Evolutionary conservation across 2,797 vertebrate genomes (phyloP).

Genomic region (Prionace glauca): DNA sequence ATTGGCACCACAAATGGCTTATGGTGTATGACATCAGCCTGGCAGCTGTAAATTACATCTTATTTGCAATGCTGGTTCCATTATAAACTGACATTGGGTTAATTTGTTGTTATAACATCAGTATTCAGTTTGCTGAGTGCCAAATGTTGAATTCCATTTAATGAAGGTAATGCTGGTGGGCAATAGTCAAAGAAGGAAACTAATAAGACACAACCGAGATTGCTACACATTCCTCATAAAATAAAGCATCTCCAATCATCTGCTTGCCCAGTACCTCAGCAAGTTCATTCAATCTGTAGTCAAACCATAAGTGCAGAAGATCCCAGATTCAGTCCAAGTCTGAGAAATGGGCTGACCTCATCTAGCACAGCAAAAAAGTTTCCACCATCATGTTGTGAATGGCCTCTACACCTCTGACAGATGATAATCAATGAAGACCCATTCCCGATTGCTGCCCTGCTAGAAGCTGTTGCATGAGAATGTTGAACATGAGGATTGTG

Average conservation of each 20-base stretch:
- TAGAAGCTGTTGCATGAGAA: background rate
- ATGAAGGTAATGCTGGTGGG: background rate
- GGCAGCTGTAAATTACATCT: conserved; percentile 23
- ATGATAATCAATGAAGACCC: background rate
- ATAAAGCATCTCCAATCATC: background rate
- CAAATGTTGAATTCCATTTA: conserved; percentile 30
- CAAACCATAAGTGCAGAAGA: background rate
- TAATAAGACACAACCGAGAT: conserved; percentile 18
- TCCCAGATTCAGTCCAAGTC: background rate
- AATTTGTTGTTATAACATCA: conserved; percentile 22
- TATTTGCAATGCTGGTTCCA: conserved; percentile 5
- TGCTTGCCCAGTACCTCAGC: background rate
- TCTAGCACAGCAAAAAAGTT: background rate
- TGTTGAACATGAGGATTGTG: background rate
- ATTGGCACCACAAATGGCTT: conserved; percentile 11
- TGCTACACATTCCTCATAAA: background rate
- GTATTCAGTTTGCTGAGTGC: background rate
- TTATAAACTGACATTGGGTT: background rate
- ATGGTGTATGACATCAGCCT: background rate
- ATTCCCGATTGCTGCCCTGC: background rate
- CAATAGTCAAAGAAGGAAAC: background rate
- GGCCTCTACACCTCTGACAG: background rate
- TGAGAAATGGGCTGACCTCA: background rate
- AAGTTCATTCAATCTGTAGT: background rate
- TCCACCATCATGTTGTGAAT: background rate